phyloP scores from a whole-genome alignment of 2,888 invertebrate genomes.

The Sepioteuthis lessoniana region DNA sequence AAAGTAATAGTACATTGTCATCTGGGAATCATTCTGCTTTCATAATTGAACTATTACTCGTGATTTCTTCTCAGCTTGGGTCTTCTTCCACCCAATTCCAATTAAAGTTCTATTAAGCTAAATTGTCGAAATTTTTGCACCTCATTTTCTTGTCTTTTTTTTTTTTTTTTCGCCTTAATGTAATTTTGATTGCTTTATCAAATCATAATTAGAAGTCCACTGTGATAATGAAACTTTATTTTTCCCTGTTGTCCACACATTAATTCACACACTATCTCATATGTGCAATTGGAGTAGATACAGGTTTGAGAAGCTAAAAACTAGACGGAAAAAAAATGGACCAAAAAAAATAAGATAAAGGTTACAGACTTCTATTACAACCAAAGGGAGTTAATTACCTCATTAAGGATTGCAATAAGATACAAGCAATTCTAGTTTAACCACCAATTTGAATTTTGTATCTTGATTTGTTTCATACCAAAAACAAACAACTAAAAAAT shows the following conservation, averaged over 20 bases:
- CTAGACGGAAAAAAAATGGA: neutral
- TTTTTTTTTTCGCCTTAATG: neutral
- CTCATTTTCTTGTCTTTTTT: neutral
- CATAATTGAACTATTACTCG: neutral
- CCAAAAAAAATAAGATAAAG: neutral
- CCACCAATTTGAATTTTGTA: neutral
- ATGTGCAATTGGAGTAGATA: neutral
- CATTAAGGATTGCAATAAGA: neutral
- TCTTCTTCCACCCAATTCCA: neutral
- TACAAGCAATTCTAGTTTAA: neutral
- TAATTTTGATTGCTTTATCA: neutral
- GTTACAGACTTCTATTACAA: neutral
- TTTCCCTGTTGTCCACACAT: neutral
- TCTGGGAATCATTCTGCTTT: neutral
- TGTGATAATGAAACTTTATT: neutral
- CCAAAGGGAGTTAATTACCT: neutral
- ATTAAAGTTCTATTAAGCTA: neutral
- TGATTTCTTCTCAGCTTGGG: neutral
- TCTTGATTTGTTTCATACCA: neutral
- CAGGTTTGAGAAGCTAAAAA: neutral
- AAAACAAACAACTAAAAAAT: neutral
- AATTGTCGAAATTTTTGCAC: neutral
- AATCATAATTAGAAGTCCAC: slow-evolving; percentile 23
- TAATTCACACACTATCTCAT: neutral
- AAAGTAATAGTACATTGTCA: neutral